These are phyloP conservation scores for Adelges cooleyi DNA, from an alignment of 1,140 invertebrate genomes.

Conservation along the genomic window DNA sequence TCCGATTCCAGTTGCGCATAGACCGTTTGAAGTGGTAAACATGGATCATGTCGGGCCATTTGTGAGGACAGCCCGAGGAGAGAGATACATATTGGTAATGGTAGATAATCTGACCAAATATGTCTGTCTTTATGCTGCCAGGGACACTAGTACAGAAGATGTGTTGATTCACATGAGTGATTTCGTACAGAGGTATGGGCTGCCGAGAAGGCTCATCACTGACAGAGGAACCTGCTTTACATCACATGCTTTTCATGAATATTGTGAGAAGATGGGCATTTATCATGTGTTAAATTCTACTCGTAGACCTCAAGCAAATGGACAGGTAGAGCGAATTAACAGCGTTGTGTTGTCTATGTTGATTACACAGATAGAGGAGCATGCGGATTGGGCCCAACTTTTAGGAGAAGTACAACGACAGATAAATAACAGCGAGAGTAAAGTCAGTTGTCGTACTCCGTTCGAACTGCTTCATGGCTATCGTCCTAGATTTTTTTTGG, in stretches of 20 bases:
- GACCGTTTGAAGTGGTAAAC: neutral
- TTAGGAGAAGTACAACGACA: conserved; percentile 23
- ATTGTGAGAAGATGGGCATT: neutral
- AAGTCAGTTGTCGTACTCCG: conserved; percentile 29
- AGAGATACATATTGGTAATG: conserved; percentile 34
- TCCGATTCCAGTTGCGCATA: neutral
- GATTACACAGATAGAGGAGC: neutral
- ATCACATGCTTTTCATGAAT: neutral
- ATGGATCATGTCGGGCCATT: neutral
- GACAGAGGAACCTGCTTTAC: neutral
- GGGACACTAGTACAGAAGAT: conserved; percentile 26
- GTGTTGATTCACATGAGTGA: conserved; percentile 14
- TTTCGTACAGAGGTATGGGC: conserved; percentile 20
- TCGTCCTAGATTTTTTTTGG: neutral
- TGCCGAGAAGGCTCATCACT: neutral
- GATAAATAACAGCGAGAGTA: conserved; percentile 29
- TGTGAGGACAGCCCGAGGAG: neutral
- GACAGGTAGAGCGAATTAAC: conserved; percentile 9
- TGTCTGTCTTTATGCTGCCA: conserved; percentile 25
- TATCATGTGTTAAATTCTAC: neutral
- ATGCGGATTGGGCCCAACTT: conserved; percentile 24
- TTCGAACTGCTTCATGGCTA: conserved; percentile 30
- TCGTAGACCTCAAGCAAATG: neutral
- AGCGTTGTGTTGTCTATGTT: neutral
- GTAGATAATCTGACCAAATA: conserved; percentile 35